Percentiles rank a stretch among this genome's conserved stretches.
phyloP scores from a whole-genome alignment of 2,113 vertebrate species.

The Myotis davidii region DNA sequence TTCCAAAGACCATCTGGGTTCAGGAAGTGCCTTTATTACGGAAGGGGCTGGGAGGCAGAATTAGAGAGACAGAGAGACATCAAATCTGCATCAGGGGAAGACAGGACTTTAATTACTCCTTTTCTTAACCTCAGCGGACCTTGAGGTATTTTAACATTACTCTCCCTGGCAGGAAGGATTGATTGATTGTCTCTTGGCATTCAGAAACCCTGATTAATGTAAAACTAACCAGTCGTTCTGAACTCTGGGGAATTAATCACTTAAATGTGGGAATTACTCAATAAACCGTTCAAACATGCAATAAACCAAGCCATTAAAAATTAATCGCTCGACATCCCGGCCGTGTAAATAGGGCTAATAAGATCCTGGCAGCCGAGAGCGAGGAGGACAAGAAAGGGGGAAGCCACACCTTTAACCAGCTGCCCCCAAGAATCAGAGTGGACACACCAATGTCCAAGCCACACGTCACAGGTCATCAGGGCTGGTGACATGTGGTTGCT shows the following conservation, averaged over 20 bases:
- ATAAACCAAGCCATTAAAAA: constrained; percentile 85
- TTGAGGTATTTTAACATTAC: constrained; percentile 75
- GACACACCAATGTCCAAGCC: not conserved
- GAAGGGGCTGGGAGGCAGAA: rapidly evolving
- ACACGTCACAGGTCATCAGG: rapidly evolving
- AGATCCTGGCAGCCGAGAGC: constrained; percentile 70
- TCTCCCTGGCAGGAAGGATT: constrained; percentile 68
- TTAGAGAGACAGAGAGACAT: not conserved
- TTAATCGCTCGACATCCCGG: constrained; percentile 82
- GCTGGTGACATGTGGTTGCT: not conserved
- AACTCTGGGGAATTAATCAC: constrained; percentile 85
- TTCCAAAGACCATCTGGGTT: not conserved
- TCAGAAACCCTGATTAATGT: constrained; percentile 81
- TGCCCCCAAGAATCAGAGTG: not conserved
- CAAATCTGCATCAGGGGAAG: constrained; percentile 24
- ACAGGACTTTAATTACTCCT: constrained; percentile 78
- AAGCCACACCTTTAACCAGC: not conserved
- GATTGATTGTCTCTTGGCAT: constrained; percentile 81
- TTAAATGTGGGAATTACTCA: constrained; percentile 85
- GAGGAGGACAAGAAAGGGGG: not conserved
- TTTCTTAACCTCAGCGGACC: constrained; percentile 76
- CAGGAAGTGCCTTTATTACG: not conserved
- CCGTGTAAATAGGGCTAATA: constrained; percentile 81
- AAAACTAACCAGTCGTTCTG: constrained; percentile 76
- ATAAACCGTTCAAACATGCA: constrained; percentile 83